Evolutionary conservation across 1,140 invertebrate species (phyloP), one percentile per base, ranked within the genome.

Genomic region (Panagrolaimus sp.): DNA sequence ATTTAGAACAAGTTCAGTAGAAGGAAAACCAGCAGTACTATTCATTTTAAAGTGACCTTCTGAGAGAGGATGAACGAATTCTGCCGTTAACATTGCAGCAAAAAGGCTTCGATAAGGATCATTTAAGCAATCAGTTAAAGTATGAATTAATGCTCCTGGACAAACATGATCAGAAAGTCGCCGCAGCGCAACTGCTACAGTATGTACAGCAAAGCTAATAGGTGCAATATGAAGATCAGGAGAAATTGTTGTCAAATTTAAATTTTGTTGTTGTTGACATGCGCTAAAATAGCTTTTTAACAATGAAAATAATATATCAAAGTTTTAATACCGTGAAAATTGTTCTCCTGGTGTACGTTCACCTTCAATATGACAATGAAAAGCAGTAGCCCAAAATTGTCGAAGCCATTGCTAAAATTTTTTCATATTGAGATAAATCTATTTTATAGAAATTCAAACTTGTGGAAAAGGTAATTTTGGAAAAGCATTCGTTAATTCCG

Each of bases 311-410:
- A 23, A 27, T 45, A 13, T 47, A n/a, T n/a, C n/a, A 62, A 11
- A 44, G 74, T n/a, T n/a, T n/a, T n/a, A 66, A 20, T 47, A 72
- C 75, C 70, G 45, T 42, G 77, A 78, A 70, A 77, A 77, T 70
- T 78, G 69, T 63, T 78, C 61, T 23, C 72, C 75, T 11, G 53
- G 45, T 23, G 63, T 61, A 9, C 68, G 63, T 57, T 78, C 76
- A 16, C 66, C 74, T 38, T 69, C 68, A 44, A 77, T 73, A 69
- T 77, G 75, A 62, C 75, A 77, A 63, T 78, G 70, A 48, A 77
- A 77, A 31, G 76, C 76, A 11, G 76, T 71, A 1, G 73, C 65
- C 76, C 76, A 78, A 61, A 78, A 78, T 51, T 78, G 76, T 20
- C 72, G 67, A 43, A 79, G 38, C 76, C 76, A 78, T 47, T 67